Base-by-base conservation (phyloP, 2,888 invertebrate genomes). In the Laspeyria flexula region DNA sequence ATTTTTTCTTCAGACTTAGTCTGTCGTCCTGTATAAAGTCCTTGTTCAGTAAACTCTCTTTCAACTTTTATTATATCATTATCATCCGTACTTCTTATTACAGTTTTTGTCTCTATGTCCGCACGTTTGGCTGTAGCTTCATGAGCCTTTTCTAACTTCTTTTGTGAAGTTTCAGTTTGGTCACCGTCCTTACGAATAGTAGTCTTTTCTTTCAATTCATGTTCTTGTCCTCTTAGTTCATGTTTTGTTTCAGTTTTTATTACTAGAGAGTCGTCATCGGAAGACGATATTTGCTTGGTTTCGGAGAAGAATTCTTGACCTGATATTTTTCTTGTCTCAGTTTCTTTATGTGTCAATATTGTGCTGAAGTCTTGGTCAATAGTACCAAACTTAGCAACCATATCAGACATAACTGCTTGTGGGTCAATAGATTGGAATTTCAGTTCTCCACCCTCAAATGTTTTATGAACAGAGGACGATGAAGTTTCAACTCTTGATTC, bases 91-190 rank as follows among this genome's bases (percentile, higher is more conserved):
- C 83, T 90, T 71, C 88, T 85, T 15, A 79, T 79, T 7, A 89
- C 83, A 34, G 90, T 91, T 74, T 92, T 92, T 0, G 89, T 91
- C 83, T 93, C 93, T 27, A 83, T 65, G 54, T 92, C 92, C 10
- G 87, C 86, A 60, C 91, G 75, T 65, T 91, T 93, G 10, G 90
- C 90, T 1, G 88, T 81, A 27, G 91, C 91, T 77, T 93, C 92
- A 59, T 93, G 92, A 44, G 92, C 92, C 70, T 89, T 93, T 75
- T 93, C 93, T 18, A 93, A 66, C 72, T 90, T 90, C 60, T 92
- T 92, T 71, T 93, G 90, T 7, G 90, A 90, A 16, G 92, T 92
- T 72, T 93, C 92, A 13, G 88, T 93, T 70, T 88, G 83, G 41
- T 90, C 90, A 7, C 93, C 92, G 30, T 90, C 90, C 65, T 79